These are phyloP conservation scores for Astyanax mexicanus DNA, from an alignment of 2,797 vertebrate genomes.

Conservation along the genomic window DNA sequence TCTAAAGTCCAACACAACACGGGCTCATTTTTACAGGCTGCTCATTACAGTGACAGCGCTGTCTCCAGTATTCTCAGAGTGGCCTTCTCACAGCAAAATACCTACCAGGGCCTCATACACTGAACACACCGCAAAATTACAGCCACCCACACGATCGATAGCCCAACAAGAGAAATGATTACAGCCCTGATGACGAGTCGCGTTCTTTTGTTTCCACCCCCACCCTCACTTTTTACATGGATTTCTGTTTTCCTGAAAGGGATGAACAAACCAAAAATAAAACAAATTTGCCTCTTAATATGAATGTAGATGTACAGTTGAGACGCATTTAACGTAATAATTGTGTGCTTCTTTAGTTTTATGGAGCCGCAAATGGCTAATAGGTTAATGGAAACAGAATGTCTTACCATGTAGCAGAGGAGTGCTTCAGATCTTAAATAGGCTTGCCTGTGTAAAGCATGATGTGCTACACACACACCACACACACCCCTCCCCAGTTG, in stretches of 20 bases:
- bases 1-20: constrained; percentile 84
- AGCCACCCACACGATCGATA: constrained; percentile 68
- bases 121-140: constrained; percentile 61
- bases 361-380: not conserved
- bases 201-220: constrained; percentile 55
- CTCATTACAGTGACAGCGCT: constrained; percentile 79
- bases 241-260: constrained; percentile 55
- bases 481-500: too few species aligned
- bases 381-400: not conserved
- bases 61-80: constrained; percentile 60
- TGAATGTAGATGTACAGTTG: not conserved
- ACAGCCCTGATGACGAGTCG: constrained; percentile 65
- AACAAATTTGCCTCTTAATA: too few species aligned
- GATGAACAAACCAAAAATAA: not conserved
- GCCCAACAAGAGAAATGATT: constrained; percentile 74
- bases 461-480: too few species aligned
- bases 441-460: too few species aligned
- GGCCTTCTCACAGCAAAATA: constrained; percentile 67
- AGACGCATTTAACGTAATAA: not conserved
- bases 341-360: not conserved
- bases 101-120: constrained; percentile 56
- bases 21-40: constrained; percentile 80
- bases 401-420: not conserved
- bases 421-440: too few species aligned
- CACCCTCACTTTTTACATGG: constrained; percentile 54